Evolutionary conservation across 2,113 vertebrate genomes (phyloP), one percentile per base, ranked within the genome.

Genomic region (Cyprinodon variegatus): DNA sequence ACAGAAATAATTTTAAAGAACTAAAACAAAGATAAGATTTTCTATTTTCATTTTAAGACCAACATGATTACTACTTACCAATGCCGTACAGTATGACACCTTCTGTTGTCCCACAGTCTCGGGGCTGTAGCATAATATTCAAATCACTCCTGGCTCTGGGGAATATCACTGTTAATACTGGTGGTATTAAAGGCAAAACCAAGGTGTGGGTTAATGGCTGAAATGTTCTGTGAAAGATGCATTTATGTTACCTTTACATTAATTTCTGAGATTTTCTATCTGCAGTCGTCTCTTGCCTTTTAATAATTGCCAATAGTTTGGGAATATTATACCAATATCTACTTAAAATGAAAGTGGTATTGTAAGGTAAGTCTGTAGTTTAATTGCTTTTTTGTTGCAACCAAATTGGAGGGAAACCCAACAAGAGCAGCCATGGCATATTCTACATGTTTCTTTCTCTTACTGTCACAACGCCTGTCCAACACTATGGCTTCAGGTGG

Each of bases 401-500:
- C 53, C 17, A 57, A 37, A 10, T 6, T 43, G 41, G 64, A 41
- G 53, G 61, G 43, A 45, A 70, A 73, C 61, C 1, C 7, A 82
- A 36, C 17, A 4, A 36, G 50, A 53, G 46, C 11, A 65, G 60
- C 41, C 14, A 74, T 37, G 60, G 29, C 38, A 65, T 11, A 10
- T 46, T 61, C 73, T 67, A 77, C 46, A 3, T 57, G 64, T 46
- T 72, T 78, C 66, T 83, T 76, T 83, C 68, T 84, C 45, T 77
- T 84, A 79, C 80, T 74, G 60, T 50, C 66, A 74, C 73, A 39
- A 38, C 66, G 82, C 60, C 53, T 62, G 78, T 86, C 86, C 83
- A 70, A 68, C 70, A 0, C 76, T 40, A 73, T 86, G 78, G 89
- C 91, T 92, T 79, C 60, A 89, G 92, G 88, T 83, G 46, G 78